Percentiles rank a stretch among this genome's conserved stretches.
Evolutionary conservation across 2,888 invertebrate genomes (phyloP).

Genomic region (Cephus spinipes): DNA sequence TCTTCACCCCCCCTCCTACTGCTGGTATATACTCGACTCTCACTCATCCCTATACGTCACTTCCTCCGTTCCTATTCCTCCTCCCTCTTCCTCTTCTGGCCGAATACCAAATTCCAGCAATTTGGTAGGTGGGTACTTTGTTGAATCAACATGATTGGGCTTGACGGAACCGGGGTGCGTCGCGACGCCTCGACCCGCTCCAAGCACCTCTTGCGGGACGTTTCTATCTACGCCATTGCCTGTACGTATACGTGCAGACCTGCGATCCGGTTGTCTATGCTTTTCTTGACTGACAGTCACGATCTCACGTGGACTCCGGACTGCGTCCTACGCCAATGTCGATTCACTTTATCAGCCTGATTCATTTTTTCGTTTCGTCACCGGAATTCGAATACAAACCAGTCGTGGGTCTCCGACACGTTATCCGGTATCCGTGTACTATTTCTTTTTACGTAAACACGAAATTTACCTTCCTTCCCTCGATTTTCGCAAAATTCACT

Average conservation of each 20-base stretch:
- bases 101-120: constrained; percentile 67
- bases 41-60: constrained; percentile 14
- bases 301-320: not conserved
- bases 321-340: not conserved
- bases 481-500: not conserved
- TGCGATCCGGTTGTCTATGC: not conserved
- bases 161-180: constrained; percentile 50
- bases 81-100: constrained; percentile 55
- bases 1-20: constrained; percentile 33
- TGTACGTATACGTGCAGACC: not conserved
- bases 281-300: not conserved
- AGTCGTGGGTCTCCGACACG: not conserved
- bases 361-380: not conserved
- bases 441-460: not conserved
- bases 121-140: constrained; percentile 66
- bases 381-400: not conserved
- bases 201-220: not conserved
- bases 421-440: not conserved
- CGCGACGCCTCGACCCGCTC: constrained; percentile 4
- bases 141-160: constrained; percentile 67
- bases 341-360: not conserved
- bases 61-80: constrained; percentile 11
- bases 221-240: not conserved
- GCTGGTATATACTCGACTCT: constrained; percentile 7
- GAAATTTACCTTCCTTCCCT: not conserved